phyloP scores from a whole-genome alignment of 2,113 vertebrate genomes.

The Phalacrocorax carbo region DNA sequence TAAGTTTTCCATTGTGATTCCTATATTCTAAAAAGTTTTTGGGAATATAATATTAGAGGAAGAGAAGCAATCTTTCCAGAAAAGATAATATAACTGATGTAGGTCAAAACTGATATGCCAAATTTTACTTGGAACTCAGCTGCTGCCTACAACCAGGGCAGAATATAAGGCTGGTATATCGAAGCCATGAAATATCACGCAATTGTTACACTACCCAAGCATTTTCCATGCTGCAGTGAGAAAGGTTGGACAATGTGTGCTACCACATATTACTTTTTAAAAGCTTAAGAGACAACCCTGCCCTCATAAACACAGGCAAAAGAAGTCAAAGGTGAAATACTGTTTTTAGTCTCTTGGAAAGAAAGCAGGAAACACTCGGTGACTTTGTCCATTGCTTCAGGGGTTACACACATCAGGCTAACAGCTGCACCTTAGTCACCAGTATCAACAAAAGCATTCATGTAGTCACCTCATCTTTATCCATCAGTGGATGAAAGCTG shows the following conservation, averaged over 20 bases:
- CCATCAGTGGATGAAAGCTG: background rate
- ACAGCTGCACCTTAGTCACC: background rate
- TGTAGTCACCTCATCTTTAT: background rate
- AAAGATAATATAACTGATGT: background rate
- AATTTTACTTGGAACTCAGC: background rate
- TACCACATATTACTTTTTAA: background rate
- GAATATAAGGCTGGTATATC: background rate
- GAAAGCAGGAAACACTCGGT: background rate
- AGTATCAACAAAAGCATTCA: background rate
- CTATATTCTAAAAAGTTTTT: background rate
- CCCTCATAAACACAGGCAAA: background rate
- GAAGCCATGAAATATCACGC: too few relatives aligned
- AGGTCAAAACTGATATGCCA: background rate
- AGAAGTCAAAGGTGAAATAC: background rate
- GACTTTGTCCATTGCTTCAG: background rate
- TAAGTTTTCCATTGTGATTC: background rate
- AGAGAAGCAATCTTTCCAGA: background rate
- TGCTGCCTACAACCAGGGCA: background rate
- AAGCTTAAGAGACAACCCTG: background rate
- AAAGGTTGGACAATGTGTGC: accelerated
- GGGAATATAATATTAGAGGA: background rate
- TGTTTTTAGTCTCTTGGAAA: background rate
- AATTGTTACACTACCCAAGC: accelerated
- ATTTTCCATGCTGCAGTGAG: background rate
- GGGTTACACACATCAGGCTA: background rate